Evolutionary conservation across 2,888 invertebrate genomes (phyloP).

Genomic region (Pilophorus perplexus): DNA sequence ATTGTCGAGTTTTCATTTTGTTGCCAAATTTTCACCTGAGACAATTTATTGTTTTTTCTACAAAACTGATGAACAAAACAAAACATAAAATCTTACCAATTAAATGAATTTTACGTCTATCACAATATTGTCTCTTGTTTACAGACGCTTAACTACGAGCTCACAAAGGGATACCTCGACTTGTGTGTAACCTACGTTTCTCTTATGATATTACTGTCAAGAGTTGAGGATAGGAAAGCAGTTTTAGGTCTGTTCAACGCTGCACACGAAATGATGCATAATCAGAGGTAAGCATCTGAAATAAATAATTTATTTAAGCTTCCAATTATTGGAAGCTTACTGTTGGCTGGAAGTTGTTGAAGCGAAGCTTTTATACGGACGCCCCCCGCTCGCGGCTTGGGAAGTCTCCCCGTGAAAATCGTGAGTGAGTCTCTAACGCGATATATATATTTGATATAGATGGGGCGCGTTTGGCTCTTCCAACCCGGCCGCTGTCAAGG

Average conservation of each 20-base stretch:
- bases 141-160: constrained; percentile 85
- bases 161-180: constrained; percentile 93
- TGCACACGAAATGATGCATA: constrained; percentile 94
- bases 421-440: too few relatives aligned
- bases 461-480: too few relatives aligned
- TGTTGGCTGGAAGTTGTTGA: background rate
- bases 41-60: background rate
- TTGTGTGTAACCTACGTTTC: constrained; percentile 90
- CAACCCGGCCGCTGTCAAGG: too few relatives aligned
- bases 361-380: too few relatives aligned
- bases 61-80: background rate
- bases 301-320: constrained; percentile 13
- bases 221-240: constrained; percentile 96
- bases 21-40: too few relatives aligned
- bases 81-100: background rate
- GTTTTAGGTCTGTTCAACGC: constrained; percentile 96
- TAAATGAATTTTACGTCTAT: constrained; percentile 9
- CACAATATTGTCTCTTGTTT: constrained; percentile 43
- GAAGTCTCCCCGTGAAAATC: too few relatives aligned
- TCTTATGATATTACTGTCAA: constrained; percentile 93
- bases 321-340: background rate
- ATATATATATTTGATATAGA: too few relatives aligned
- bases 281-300: constrained; percentile 59
- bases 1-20: too few relatives aligned
- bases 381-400: too few relatives aligned